These are phyloP conservation scores for Battus philenor DNA, from an alignment of 1,140 invertebrate species.

Conservation along the genomic window DNA sequence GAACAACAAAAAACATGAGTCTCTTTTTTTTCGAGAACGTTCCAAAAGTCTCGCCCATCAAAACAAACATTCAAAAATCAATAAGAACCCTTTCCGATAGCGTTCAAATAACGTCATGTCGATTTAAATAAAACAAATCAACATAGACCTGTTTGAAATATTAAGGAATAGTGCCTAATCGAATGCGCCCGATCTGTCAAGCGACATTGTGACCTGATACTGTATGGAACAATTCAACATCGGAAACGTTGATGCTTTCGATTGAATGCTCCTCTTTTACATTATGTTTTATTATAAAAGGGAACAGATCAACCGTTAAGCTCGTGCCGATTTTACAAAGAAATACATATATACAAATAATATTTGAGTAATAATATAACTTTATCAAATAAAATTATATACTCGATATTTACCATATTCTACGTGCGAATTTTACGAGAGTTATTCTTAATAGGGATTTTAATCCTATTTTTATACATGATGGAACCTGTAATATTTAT, in stretches of 20 bases:
- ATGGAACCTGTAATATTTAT: too few species aligned
- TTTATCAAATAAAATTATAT: too few species aligned
- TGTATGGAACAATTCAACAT: slow-evolving; percentile 41
- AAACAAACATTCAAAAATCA: slow-evolving; percentile 68
- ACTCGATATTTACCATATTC: too few species aligned
- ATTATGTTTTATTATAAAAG: not conserved
- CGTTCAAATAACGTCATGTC: slow-evolving; percentile 53
- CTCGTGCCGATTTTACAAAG: too few species aligned
- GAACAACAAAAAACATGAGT: slow-evolving; percentile 20
- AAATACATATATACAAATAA: too few species aligned
- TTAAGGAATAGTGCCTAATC: slow-evolving; percentile 36
- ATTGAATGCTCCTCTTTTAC: not conserved
- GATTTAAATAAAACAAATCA: slow-evolving; percentile 58
- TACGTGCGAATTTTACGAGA: too few species aligned
- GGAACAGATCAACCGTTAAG: not conserved
- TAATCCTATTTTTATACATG: too few species aligned
- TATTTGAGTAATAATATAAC: too few species aligned
- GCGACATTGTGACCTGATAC: slow-evolving; percentile 60
- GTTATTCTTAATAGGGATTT: too few species aligned
- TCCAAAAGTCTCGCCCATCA: slow-evolving; percentile 52
- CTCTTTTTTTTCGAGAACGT: slow-evolving; percentile 24
- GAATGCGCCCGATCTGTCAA: slow-evolving; percentile 60
- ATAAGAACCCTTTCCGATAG: slow-evolving; percentile 66
- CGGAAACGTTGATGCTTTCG: slow-evolving; percentile 8
- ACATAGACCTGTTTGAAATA: slow-evolving; percentile 43